Conservation (phyloP, 2,888 invertebrate genomes). For the Cataglyphis altisquamis region DNA sequence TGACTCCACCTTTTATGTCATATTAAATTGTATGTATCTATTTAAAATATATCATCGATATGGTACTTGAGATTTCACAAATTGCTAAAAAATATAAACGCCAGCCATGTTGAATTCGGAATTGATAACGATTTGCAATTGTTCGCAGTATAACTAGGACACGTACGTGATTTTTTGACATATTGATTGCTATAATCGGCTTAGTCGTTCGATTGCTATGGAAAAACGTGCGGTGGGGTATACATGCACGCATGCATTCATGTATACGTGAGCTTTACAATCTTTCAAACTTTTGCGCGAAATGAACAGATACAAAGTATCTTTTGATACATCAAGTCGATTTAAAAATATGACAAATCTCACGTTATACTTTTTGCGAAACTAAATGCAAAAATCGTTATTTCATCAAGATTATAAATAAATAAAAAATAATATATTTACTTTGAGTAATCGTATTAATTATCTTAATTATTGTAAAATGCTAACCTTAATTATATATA, state of each 20-base stretch:
- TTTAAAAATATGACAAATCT: background rate
- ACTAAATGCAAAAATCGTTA: background rate
- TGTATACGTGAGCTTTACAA: background rate
- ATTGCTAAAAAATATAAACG: background rate
- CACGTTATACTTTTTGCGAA: background rate
- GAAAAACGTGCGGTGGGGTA: background rate
- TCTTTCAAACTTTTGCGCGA: slow-evolving; percentile 2
- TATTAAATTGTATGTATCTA: background rate
- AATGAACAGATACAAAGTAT: background rate
- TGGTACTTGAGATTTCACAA: background rate
- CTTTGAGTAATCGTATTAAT: background rate
- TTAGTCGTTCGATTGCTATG: slow-evolving; percentile 17
- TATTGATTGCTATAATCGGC: slow-evolving; percentile 46
- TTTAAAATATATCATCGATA: background rate
- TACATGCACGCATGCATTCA: background rate
- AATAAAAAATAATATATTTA: background rate
- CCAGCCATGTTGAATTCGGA: background rate
- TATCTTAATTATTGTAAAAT: background rate
- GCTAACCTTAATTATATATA: background rate
- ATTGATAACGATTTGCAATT: slow-evolving; percentile 26
- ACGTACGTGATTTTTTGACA: slow-evolving; percentile 60
- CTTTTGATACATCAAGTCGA: background rate
- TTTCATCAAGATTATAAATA: background rate
- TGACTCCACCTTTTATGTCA: background rate
- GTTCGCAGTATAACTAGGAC: slow-evolving; percentile 54